Percentiles rank a stretch among this genome's conserved stretches.
Evolutionary conservation across 2,888 invertebrate genomes (phyloP).

Genomic region (Xylota sylvarum): DNA sequence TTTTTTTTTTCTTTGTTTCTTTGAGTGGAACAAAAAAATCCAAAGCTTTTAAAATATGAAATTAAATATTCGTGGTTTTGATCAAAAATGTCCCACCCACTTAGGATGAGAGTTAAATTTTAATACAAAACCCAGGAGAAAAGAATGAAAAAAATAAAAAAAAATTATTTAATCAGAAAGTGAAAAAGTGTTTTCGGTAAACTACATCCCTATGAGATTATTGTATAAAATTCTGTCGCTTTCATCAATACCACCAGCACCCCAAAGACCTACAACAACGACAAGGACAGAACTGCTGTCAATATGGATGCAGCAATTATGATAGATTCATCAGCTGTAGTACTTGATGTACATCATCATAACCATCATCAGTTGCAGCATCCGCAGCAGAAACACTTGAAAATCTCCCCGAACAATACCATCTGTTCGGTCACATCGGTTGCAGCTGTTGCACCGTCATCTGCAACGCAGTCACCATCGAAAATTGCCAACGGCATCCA

Average conservation of each 20-base stretch:
- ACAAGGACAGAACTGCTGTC: slow-evolving; percentile 14
- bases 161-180: slow-evolving; percentile 14
- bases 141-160: not conserved
- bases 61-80: not conserved
- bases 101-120: not conserved
- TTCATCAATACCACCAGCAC: slow-evolving; percentile 1
- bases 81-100: not conserved
- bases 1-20: not conserved
- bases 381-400: slow-evolving; percentile 77
- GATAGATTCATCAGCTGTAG: slow-evolving; percentile 80
- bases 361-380: slow-evolving; percentile 75
- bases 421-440: slow-evolving; percentile 30
- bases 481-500: slow-evolving; percentile 66
- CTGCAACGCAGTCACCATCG: slow-evolving; percentile 69
- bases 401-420: slow-evolving; percentile 57
- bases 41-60: not conserved
- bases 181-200: slow-evolving; percentile 7
- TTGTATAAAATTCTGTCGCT: slow-evolving; percentile 15
- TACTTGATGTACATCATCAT: slow-evolving; percentile 79
- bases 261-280: slow-evolving; percentile 8
- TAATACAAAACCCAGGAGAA: not conserved
- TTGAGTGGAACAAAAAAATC: slow-evolving; percentile 31
- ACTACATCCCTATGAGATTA: slow-evolving; percentile 42
- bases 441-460: slow-evolving; percentile 64
- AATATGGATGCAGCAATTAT: slow-evolving; percentile 82